A percentile compares a stretch with the other conserved stretches of the same genome.
These are phyloP conservation scores for Therioaphis trifolii DNA, from an alignment of 2,888 invertebrate genomes.

Conservation along the genomic window DNA sequence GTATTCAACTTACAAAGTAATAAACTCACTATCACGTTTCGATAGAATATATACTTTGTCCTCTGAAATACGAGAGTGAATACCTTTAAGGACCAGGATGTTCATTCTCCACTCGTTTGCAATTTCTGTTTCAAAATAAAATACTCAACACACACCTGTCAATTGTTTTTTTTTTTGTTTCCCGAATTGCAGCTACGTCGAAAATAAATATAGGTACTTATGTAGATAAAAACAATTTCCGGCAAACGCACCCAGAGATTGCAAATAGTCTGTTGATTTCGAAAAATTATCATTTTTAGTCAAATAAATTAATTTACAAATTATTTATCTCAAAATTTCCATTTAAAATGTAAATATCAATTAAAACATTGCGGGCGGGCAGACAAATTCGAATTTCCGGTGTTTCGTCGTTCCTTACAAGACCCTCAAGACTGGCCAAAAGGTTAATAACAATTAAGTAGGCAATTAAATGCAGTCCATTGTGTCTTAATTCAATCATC, in stretches of 20 bases:
- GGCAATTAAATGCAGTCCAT: constrained; percentile 49
- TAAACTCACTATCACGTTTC: not conserved
- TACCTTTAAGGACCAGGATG: not conserved
- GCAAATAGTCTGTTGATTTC: not conserved
- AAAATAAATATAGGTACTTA: not conserved
- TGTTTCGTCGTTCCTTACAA: constrained; percentile 34
- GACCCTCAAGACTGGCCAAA: constrained; percentile 25
- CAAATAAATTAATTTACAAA: not conserved
- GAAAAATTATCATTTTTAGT: not conserved
- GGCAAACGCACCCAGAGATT: constrained; percentile 20
- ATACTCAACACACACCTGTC: constrained; percentile 5
- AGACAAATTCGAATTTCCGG: constrained; percentile 55
- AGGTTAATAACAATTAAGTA: constrained; percentile 59
- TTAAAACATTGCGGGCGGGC: constrained; percentile 46
- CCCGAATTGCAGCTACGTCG: not conserved
- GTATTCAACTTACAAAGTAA: too few relatives aligned
- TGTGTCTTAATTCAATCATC: constrained; percentile 52
- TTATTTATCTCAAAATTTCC: not conserved
- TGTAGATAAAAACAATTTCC: constrained; percentile 35
- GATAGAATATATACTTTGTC: not conserved
- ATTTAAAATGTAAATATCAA: constrained; percentile 34
- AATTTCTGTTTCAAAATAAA: not conserved
- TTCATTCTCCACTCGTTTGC: not conserved
- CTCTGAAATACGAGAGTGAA: not conserved
- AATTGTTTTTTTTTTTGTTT: constrained; percentile 7